Percentiles rank a stretch among this genome's conserved stretches.
Conservation (phyloP, 23 tunicate genomes). For the Ciona savignyi region DNA sequence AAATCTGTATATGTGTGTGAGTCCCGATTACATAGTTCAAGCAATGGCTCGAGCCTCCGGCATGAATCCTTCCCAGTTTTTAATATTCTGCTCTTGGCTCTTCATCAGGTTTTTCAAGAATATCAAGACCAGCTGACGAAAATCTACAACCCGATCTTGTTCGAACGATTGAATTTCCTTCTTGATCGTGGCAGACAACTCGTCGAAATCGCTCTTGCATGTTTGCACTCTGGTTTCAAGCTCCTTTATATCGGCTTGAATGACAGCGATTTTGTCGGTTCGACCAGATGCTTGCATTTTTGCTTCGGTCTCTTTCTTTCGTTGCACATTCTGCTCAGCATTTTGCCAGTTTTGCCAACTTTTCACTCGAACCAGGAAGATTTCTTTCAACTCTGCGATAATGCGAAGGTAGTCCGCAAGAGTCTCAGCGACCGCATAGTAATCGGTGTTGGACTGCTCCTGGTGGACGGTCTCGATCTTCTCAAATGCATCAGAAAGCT, state of each 20-base stretch:
- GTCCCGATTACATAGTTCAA: constrained; percentile 13
- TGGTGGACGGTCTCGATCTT: constrained; percentile 82
- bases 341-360: constrained; percentile 90
- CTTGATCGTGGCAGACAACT: constrained; percentile 73
- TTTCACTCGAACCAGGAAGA: constrained; percentile 71
- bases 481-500: constrained; percentile 87
- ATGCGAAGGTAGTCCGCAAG: constrained; percentile 69
- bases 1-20: too few species aligned
- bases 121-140: constrained; percentile 47
- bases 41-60: constrained; percentile 97
- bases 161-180: constrained; percentile 72
- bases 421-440: constrained; percentile 51
- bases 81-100: constrained; percentile 74
- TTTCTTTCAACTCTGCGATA: constrained; percentile 72
- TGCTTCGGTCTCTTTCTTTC: constrained; percentile 65
- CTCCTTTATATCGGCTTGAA: constrained; percentile 73
- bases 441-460: constrained; percentile 84
- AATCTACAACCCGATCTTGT: constrained; percentile 52
- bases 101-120: constrained; percentile 76
- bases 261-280: constrained; percentile 58
- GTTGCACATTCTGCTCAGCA: constrained; percentile 51
- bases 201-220: constrained; percentile 77
- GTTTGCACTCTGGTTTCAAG: constrained; percentile 46
- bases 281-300: constrained; percentile 72
- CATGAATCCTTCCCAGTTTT: constrained; percentile 87